Evolutionary conservation across 2,797 vertebrate genomes (phyloP), one percentile per base, ranked within the genome.

Genomic region (Poecile montanus): DNA sequence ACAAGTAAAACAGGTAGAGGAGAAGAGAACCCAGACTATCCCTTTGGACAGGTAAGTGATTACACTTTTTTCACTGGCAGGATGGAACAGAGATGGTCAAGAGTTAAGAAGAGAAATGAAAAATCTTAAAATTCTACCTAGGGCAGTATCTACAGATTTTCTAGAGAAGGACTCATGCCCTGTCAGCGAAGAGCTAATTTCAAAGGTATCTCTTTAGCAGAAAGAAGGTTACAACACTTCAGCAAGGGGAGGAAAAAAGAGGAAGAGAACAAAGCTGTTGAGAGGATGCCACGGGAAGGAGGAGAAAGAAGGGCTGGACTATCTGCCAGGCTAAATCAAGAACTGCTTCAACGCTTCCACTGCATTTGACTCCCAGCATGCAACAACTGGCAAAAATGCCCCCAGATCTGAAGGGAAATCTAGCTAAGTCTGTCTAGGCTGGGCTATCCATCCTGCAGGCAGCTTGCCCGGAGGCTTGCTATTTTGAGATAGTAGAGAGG

Each of bases 381-480:
- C 88, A 93, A 79, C 78, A 93, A 85, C 71, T 85, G 91, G 88
- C 91, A 91, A 88, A 93, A 93, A 74, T 40, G 68, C 77, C 74
- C 80, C 57, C 57, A 25, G 73, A 40, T 44, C 42, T 30, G 79
- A 82, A 61, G 66, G 38, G 85, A 80, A 92, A 93, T 66, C 21
- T 91, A 73, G 81, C 71, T 81, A 20, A 63, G 66, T 60, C 91
- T 88, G 70, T 8, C 67, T 26, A 34, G 83, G 92, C 87, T 73
- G 89, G 85, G 88, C 88, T 68, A 93, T 93, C 94, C 92, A 94
- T 95, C 93, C 94, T 94, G 90, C 84, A 77, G 93, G 94, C 94
- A 94, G 93, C 83, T 73, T 44, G 86, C 86, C 90, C 8, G 6
- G 23, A 56, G 92, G 67, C 92, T 77, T 85, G 74, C 94, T 94